Base-by-base conservation (phyloP, 2,888 invertebrate genomes). In the Oasisia sp. region DNA sequence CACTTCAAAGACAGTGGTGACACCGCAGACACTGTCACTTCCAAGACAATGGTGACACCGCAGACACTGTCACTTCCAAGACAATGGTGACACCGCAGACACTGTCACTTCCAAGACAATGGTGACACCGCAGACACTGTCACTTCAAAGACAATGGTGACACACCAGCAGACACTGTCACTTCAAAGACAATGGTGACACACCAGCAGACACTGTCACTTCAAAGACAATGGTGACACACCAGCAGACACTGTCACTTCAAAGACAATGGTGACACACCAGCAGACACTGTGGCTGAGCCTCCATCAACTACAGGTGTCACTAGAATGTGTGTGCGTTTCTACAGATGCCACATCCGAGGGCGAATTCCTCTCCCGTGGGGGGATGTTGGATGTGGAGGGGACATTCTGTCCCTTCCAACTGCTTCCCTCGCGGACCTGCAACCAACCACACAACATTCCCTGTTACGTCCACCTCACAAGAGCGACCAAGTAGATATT, bases 351-450 rank as follows among this genome's bases (percentile, higher is more conserved):
- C 99, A 97, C 99, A 99, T 93, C 99, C 99, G 91, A 99, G 97
- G 91, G 99, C 99, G 96, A 99, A 99, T 96, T 99, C 99, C 96
- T 99, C 99, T 74, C 99, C 99, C 0, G 99, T 99, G 8, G 98
- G 97, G 56, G 99, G 99, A 97, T 99, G 99, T 95, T 98, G 98
- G 7, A 99, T 98, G 96, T 99, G 99, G 58, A 99, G 97, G 0
- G 99, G 99, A 95, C 99, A 99, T 95, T 99, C 99, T 32, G 99
- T 99, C 14, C 99, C 99, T 94, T 99, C 98, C 94, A 99, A 96
- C 96, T 99, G 99, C 95, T 98, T 98, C 27, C 98, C 98, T 97
- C 98, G 98, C 0, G 99, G 98, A 92, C 99, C 98, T 98, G 95
- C 91, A 94, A 94, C 44, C 91, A 94, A 94, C 44, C 12, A 92